phyloP scores from a whole-genome alignment of 2,113 vertebrate species.

The Nibea albiflora region DNA sequence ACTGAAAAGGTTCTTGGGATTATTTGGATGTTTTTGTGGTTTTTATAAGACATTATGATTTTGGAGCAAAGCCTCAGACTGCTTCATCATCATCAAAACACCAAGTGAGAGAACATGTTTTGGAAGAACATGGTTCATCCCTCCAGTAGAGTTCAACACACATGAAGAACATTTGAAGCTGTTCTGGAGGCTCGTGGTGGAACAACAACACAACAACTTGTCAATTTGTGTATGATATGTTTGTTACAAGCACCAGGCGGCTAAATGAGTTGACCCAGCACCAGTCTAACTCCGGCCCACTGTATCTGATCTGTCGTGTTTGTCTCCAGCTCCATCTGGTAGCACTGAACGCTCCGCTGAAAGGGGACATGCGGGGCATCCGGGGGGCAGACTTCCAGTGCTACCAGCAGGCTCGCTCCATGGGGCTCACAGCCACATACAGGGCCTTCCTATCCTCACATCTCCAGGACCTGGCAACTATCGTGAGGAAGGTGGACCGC shows the following conservation, averaged over 20 bases:
- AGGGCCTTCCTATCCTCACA: slow-evolving; percentile 95
- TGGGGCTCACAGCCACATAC: slow-evolving; percentile 90
- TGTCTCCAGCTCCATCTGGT: slow-evolving; percentile 89
- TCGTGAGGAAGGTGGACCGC: slow-evolving; percentile 91
- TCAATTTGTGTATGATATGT: too few species aligned
- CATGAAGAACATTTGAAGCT: too few species aligned
- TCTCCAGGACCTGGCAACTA: slow-evolving; percentile 93
- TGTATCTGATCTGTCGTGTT: neutral
- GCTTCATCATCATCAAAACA: too few species aligned
- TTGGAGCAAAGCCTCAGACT: too few species aligned
- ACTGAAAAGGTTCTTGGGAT: too few species aligned
- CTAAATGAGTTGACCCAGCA: neutral
- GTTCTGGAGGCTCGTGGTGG: too few species aligned
- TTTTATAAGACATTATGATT: too few species aligned
- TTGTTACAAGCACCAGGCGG: neutral
- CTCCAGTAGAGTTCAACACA: too few species aligned
- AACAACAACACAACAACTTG: too few species aligned
- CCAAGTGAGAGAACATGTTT: too few species aligned
- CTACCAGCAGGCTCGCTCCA: slow-evolving; percentile 93
- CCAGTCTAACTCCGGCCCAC: neutral
- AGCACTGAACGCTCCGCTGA: slow-evolving; percentile 89
- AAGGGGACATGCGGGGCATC: slow-evolving; percentile 91
- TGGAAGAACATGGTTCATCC: too few species aligned
- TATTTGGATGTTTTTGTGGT: too few species aligned
- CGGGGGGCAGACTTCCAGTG: slow-evolving; percentile 95